Evolutionary conservation across 1,140 invertebrate genomes (phyloP).

Genomic region (Lepidostoma basale): DNA sequence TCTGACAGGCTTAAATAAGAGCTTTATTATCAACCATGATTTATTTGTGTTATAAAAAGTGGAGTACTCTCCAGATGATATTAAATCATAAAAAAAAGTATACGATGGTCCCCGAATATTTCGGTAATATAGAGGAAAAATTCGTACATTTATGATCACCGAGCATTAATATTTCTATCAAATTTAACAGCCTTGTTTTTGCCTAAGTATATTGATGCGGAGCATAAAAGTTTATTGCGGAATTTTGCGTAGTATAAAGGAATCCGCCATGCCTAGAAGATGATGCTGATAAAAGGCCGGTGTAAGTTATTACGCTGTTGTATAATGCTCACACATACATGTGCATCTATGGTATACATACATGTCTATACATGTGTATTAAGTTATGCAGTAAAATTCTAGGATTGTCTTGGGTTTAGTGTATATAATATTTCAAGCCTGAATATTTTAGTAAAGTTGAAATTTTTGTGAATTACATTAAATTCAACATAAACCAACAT

Average conservation of each 20-base stretch:
- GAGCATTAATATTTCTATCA: slow-evolving; percentile 22
- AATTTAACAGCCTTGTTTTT: slow-evolving; percentile 23
- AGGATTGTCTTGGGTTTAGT: no score
- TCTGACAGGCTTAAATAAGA: slow-evolving; percentile 7
- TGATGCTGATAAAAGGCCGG: no score
- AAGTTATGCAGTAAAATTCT: no score
- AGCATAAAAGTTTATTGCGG: neutral
- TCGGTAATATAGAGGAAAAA: slow-evolving; percentile 10
- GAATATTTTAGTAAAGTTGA: no score
- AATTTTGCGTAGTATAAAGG: neutral
- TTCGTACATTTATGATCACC: slow-evolving; percentile 19
- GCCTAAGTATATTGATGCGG: slow-evolving; percentile 16
- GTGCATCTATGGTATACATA: no score
- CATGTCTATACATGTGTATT: no score
- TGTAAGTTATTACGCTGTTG: no score
- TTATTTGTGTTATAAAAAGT: slow-evolving; percentile 25
- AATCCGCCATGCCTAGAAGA: no score
- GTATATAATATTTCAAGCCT: no score
- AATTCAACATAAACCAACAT: no score
- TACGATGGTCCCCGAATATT: slow-evolving; percentile 13
- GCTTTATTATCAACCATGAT: slow-evolving; percentile 14
- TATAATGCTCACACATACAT: no score
- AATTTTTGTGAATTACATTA: no score
- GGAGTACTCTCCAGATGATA: slow-evolving; percentile 18
- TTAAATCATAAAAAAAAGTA: slow-evolving; percentile 28